A percentile compares a stretch with the other conserved stretches of the same genome.
Conservation (phyloP, 2,888 invertebrate genomes). For the Sepiola atlantica region DNA sequence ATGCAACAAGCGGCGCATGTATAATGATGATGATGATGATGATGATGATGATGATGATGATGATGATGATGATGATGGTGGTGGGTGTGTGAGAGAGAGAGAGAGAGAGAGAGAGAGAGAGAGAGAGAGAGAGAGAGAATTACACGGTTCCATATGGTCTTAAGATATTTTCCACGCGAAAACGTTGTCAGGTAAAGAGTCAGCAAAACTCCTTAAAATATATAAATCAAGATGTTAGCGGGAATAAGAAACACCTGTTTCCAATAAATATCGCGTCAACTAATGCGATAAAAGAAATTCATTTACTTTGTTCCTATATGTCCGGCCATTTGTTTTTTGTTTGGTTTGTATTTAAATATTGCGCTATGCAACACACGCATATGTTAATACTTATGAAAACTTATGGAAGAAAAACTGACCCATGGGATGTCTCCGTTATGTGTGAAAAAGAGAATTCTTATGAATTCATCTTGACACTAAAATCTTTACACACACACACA, state of each 20-base stretch:
- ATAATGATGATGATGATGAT: too few relatives aligned
- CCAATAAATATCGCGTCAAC: not conserved
- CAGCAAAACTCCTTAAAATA: not conserved
- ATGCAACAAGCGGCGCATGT: too few relatives aligned
- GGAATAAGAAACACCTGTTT: not conserved
- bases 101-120: too few relatives aligned
- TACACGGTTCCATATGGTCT: too few relatives aligned
- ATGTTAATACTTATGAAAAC: not conserved
- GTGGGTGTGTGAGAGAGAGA: too few relatives aligned
- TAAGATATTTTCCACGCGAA: too few relatives aligned
- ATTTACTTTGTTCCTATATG: not conserved
- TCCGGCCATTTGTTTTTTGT: not conserved
- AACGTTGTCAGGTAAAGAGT: too few relatives aligned
- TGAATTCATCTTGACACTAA: not conserved
- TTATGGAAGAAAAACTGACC: not conserved
- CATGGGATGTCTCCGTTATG: not conserved
- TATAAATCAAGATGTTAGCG: not conserved
- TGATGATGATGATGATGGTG: too few relatives aligned
- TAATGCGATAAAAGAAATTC: not conserved
- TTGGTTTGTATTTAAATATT: not conserved
- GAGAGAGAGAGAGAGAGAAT: too few relatives aligned
- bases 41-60: too few relatives aligned
- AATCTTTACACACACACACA: too few relatives aligned
- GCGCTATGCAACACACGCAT: not conserved
- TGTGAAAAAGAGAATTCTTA: not conserved